phyloP scores from a whole-genome alignment of 2,113 vertebrate genomes.

The Cryptomyrus ogoouensis region DNA sequence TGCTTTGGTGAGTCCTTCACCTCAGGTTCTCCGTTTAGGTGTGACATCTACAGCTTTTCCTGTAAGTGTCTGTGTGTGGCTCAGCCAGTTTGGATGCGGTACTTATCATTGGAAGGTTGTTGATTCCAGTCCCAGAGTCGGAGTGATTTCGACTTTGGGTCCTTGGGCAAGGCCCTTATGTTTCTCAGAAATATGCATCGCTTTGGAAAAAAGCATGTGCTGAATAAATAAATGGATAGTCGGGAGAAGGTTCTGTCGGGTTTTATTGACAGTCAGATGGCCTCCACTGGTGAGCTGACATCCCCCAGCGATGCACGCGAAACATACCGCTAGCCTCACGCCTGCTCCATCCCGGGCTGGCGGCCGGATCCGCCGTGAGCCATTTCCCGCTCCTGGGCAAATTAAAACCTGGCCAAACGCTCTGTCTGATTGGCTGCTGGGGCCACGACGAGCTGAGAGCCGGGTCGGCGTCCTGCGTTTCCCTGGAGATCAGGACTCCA shows the following conservation, averaged over 20 bases:
- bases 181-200: not conserved
- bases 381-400: not conserved
- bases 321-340: not conserved
- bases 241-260: not conserved
- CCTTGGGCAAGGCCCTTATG: not conserved
- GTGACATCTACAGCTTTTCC: not conserved
- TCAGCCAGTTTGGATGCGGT: not conserved
- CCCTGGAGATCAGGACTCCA: not conserved
- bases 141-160: not conserved
- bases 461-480: not conserved
- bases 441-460: not conserved
- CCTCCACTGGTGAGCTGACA: not conserved
- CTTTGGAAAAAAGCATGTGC: not conserved
- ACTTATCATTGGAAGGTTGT: not conserved
- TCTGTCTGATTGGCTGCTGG: not conserved
- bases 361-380: not conserved
- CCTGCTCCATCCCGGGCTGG: not conserved
- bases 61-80: not conserved
- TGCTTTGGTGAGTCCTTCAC: not conserved
- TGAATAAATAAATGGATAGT: not conserved
- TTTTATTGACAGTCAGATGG: not conserved
- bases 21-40: not conserved
- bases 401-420: not conserved
- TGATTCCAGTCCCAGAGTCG: not conserved
- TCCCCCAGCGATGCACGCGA: not conserved